Base-by-base conservation (phyloP, 2,113 vertebrate species). In the Miniopterus natalensis region DNA sequence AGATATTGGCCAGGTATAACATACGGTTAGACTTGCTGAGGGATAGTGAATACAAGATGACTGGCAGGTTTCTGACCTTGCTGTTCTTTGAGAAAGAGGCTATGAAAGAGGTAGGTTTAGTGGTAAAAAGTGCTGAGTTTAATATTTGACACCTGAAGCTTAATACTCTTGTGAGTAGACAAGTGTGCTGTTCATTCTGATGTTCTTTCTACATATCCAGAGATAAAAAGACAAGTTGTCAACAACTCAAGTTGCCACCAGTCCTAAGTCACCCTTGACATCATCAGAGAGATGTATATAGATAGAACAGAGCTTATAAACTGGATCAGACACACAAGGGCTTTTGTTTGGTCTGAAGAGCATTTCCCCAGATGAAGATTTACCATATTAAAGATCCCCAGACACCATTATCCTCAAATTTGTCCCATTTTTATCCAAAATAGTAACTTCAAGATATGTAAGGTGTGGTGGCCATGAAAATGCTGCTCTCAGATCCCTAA, bases 81-180 rank as follows among this genome's bases (percentile, higher is more conserved):
- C 31, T 13, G 20, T 84, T 88, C 15, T 25, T 83, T 79, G 29
- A 93, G 66, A 51, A 92, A 94, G 21, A 81, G 10, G 36, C 49
- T 73, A 12, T 8, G 49, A 84, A 6, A 66, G 31, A 90, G 14
- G 15, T 14, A 75, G 10, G 14, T 81, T 89, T 77, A 81, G 31
- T 53, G 63, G n/a, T 53, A 21, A 36, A 70, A 47, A 51, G 40
- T 20, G 23, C 2, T 79, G 10, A 29, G 42, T 78, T 86, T 45
- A 89, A 78, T 78, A 84, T 68, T 66, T 83, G 47, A 68, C 5
- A 20, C 21, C 31, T 17, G 20, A 93, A 78, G n/a, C 45, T 68
- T 95, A 27, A 55, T 95, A 78, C 73, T 95, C 74, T n/a, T 75
- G 8, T 92, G 31, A 9, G 40, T 49, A 68, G 40, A 55, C 31